Conservation (phyloP, 1,140 invertebrate species). For the Drosophila lowei region DNA sequence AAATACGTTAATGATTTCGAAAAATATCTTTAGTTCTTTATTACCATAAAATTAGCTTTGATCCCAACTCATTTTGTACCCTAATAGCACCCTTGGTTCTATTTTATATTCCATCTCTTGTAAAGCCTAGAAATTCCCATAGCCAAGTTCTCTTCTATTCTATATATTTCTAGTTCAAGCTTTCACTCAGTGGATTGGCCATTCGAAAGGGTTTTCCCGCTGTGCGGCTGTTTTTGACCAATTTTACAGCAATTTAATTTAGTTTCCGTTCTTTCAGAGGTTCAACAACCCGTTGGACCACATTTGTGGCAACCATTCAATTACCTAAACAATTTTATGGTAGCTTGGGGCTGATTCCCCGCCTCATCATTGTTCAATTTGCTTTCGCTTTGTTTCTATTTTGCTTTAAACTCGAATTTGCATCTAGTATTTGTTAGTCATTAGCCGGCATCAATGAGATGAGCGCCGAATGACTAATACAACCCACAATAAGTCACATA, state of each 20-base stretch:
- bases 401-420: constrained; percentile 1
- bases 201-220: constrained; percentile 34
- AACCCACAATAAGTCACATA: constrained; percentile 10
- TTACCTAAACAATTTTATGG: constrained; percentile 39
- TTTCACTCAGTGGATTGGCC: constrained; percentile 16
- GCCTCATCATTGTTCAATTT: constrained; percentile 32
- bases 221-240: constrained; percentile 24
- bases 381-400: constrained; percentile 3
- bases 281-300: constrained; percentile 43
- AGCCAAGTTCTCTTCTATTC: constrained; percentile 11
- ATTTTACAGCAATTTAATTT: constrained; percentile 56
- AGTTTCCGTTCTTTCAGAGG: constrained; percentile 43
- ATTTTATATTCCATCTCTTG: background rate
- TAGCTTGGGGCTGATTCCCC: constrained; percentile 6
- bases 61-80: background rate
- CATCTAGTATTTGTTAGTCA: constrained; percentile 40
- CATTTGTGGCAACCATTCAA: constrained; percentile 25
- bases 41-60: no score
- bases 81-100: background rate
- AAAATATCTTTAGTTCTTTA: no score
- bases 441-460: constrained; percentile 35
- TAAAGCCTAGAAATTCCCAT: constrained; percentile 11
- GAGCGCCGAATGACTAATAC: constrained; percentile 53
- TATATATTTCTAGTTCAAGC: background rate
- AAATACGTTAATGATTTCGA: no score